Percentiles rank a stretch among this genome's conserved stretches.
phyloP scores from a whole-genome alignment of 53 echinoderm and acorn worm genomes.

The Paelopatides confundens region DNA sequence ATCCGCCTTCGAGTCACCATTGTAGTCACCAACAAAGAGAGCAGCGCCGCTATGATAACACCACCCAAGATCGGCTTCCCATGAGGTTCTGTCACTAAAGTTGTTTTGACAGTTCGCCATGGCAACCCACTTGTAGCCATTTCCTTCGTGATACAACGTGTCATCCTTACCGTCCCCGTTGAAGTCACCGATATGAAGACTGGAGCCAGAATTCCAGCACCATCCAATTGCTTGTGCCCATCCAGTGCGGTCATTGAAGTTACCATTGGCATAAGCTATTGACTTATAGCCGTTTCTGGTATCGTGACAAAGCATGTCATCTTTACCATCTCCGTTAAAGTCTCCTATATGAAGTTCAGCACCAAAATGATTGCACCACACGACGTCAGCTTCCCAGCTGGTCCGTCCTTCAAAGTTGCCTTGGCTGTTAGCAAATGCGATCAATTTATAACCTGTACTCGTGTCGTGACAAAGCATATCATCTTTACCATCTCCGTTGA shows the following conservation, averaged over 20 bases:
- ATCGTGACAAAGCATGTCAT: slow-evolving; percentile 42
- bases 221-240: neutral
- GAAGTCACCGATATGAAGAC: slow-evolving; percentile 21
- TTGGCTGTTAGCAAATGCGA: slow-evolving; percentile 7
- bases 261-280: slow-evolving; percentile 3
- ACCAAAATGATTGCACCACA: slow-evolving; percentile 29
- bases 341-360: slow-evolving; percentile 18
- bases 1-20: slow-evolving; percentile 1
- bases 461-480: slow-evolving; percentile 9
- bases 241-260: neutral
- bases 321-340: slow-evolving; percentile 22
- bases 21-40: slow-evolving; percentile 23
- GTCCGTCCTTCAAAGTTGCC: neutral
- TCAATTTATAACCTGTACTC: slow-evolving; percentile 25
- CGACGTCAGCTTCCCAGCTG: neutral
- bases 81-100: neutral
- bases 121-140: slow-evolving; percentile 8
- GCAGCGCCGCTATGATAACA: slow-evolving; percentile 25
- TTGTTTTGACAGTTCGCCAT: neutral
- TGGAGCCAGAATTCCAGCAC: neutral
- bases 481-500: neutral
- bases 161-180: slow-evolving; percentile 45
- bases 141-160: neutral
- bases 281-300: neutral
- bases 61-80: slow-evolving; percentile 18